These are phyloP conservation scores for Sciurus carolinensis DNA, from an alignment of 2,797 vertebrate species.

Conservation along the genomic window DNA sequence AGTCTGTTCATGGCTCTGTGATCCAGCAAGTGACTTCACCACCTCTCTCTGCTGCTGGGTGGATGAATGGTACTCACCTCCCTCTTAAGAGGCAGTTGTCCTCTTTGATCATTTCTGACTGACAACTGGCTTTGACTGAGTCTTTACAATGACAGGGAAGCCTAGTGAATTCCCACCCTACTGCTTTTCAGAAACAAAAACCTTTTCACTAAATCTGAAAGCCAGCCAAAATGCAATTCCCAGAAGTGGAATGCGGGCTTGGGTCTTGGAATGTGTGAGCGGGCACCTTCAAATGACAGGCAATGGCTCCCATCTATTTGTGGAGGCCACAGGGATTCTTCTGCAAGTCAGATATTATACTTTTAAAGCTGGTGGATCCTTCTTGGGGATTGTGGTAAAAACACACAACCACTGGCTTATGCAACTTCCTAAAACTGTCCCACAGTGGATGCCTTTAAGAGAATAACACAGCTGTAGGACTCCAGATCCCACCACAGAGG, in stretches of 20 bases:
- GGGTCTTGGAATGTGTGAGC: slow-evolving; percentile 69
- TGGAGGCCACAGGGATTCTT: slow-evolving; percentile 50
- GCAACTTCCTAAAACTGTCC: slow-evolving; percentile 69
- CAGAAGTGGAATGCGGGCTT: slow-evolving; percentile 7
- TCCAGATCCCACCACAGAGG: background rate
- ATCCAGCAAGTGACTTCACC: background rate
- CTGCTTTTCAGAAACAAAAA: slow-evolving; percentile 74
- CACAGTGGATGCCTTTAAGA: background rate
- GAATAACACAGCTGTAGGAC: background rate
- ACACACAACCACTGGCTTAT: slow-evolving; percentile 70
- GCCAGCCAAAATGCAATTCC: slow-evolving; percentile 68
- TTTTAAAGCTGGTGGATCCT: slow-evolving; percentile 61
- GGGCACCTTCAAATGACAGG: slow-evolving; percentile 78
- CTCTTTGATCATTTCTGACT: slow-evolving; percentile 54
- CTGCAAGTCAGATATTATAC: slow-evolving; percentile 72
- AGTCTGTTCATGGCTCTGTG: background rate
- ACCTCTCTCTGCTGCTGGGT: background rate
- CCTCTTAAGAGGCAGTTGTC: background rate
- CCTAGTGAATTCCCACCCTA: slow-evolving; percentile 38
- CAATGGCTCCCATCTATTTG: slow-evolving; percentile 63
- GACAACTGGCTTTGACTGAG: slow-evolving; percentile 9
- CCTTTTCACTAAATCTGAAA: slow-evolving; percentile 76
- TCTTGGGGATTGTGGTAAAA: slow-evolving; percentile 55
- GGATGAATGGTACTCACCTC: background rate
- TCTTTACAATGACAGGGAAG: slow-evolving; percentile 27